Percentiles rank a stretch among this genome's conserved stretches.
Evolutionary conservation across 2,113 vertebrate species (phyloP).

Genomic region (Pluvialis apricaria): DNA sequence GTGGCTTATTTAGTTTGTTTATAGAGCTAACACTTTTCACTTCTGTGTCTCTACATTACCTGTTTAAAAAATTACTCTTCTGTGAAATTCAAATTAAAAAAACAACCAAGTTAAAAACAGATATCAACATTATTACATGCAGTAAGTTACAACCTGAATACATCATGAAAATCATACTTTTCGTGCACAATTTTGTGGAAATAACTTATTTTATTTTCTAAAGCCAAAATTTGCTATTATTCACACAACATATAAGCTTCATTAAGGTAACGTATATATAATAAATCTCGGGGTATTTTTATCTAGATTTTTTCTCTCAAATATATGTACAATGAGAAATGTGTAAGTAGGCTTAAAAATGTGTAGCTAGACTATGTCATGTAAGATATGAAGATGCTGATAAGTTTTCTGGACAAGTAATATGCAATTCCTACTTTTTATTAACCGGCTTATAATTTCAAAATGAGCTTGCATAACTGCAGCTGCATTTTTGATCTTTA

Average conservation of each 20-base stretch:
- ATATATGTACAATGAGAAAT: background rate
- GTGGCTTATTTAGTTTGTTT: slow-evolving; percentile 14
- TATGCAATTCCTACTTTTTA: background rate
- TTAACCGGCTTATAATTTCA: background rate
- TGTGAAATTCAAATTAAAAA: background rate
- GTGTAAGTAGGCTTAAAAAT: background rate
- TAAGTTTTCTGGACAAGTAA: background rate
- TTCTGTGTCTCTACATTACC: background rate
- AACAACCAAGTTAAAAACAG: background rate
- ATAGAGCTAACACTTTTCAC: background rate
- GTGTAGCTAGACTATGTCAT: background rate
- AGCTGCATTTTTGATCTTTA: background rate
- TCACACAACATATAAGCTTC: background rate
- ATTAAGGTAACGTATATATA: background rate
- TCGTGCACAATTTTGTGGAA: background rate
- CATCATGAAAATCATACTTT: background rate
- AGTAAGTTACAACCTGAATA: background rate
- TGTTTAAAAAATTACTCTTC: background rate
- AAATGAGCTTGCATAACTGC: background rate
- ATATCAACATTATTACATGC: background rate
- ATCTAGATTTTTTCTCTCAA: background rate
- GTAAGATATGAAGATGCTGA: background rate
- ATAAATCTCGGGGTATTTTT: background rate
- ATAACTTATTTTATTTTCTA: background rate
- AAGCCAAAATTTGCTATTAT: background rate